Evolutionary conservation across 2,888 invertebrate species (phyloP).

Genomic region (Drosophila ezoana): DNA sequence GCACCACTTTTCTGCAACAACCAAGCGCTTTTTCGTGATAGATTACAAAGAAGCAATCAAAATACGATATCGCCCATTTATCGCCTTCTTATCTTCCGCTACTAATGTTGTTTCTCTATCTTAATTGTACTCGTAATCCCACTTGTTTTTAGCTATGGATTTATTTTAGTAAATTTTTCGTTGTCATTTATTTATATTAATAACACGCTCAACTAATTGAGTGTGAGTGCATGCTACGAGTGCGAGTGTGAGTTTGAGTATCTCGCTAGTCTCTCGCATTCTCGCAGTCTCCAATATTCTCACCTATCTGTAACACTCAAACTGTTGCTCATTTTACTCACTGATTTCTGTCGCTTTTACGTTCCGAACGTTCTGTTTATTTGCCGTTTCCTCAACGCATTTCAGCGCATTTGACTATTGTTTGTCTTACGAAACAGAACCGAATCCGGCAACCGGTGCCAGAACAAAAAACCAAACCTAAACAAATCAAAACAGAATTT

Average conservation of each 20-base stretch:
- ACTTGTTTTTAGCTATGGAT: conserved; percentile 1
- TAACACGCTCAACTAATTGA: conserved; percentile 58
- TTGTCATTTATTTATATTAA: conserved; percentile 34
- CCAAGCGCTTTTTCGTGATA: too few species aligned
- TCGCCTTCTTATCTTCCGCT: not conserved
- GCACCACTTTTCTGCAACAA: too few species aligned
- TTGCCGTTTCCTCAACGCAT: conserved; percentile 76
- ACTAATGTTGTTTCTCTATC: too few species aligned
- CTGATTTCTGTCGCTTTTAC: conserved; percentile 34
- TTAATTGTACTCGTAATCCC: not conserved
- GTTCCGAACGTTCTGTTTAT: conserved; percentile 49
- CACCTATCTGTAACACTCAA: conserved; percentile 35
- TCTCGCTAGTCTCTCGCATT: not conserved
- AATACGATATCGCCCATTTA: not conserved
- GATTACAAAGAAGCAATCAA: too few species aligned
- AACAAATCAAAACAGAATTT: conserved; percentile 23
- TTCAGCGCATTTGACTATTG: conserved; percentile 76
- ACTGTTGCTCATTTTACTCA: conserved; percentile 51
- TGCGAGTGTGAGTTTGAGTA: conserved; percentile 29
- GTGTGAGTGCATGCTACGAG: conserved; percentile 29
- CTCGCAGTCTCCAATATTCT: not conserved
- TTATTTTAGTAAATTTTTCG: conserved; percentile 7
- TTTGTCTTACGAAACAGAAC: conserved; percentile 75
- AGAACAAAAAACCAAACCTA: conserved; percentile 26
- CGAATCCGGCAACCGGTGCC: conserved; percentile 37